Conservation (phyloP, 2,113 vertebrate genomes). For the Pomatostomus ruficeps region DNA sequence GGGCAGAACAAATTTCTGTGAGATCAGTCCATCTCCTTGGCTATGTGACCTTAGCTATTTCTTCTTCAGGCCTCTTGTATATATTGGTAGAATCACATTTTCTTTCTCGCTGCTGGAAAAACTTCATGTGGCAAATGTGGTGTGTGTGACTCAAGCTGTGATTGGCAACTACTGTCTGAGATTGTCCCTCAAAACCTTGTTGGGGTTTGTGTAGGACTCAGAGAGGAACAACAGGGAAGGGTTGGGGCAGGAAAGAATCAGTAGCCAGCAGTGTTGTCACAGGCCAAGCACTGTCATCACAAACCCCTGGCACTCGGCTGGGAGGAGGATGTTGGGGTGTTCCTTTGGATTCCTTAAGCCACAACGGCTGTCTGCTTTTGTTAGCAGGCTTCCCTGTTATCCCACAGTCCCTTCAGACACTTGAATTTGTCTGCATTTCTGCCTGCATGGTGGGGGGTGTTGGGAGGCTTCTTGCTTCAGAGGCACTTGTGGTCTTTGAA, state of each 20-base stretch:
- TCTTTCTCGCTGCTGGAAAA: not conserved
- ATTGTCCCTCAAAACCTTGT: not conserved
- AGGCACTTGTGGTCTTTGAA: constrained; percentile 28
- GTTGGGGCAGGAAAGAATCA: not conserved
- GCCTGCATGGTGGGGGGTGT: not conserved
- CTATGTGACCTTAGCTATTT: not conserved
- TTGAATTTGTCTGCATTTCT: constrained; percentile 28
- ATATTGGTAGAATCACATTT: not conserved
- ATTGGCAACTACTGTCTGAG: not conserved
- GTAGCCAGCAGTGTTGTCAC: not conserved
- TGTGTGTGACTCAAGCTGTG: not conserved
- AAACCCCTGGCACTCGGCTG: not conserved
- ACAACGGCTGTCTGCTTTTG: constrained; percentile 2
- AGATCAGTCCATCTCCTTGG: not conserved
- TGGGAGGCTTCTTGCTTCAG: constrained; percentile 2
- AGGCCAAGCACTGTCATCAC: not conserved
- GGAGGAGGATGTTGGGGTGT: not conserved
- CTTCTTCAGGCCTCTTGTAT: not conserved
- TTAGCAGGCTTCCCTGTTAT: not conserved
- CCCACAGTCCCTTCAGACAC: constrained; percentile 21
- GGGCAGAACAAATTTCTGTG: not conserved
- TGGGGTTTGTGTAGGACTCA: not conserved
- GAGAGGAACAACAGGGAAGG: not conserved
- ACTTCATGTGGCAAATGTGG: not conserved
- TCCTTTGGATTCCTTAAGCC: not conserved